Percentiles rank a stretch among this genome's conserved stretches.
Conservation (phyloP, 2,797 vertebrate species). For the Characodon lateralis region DNA sequence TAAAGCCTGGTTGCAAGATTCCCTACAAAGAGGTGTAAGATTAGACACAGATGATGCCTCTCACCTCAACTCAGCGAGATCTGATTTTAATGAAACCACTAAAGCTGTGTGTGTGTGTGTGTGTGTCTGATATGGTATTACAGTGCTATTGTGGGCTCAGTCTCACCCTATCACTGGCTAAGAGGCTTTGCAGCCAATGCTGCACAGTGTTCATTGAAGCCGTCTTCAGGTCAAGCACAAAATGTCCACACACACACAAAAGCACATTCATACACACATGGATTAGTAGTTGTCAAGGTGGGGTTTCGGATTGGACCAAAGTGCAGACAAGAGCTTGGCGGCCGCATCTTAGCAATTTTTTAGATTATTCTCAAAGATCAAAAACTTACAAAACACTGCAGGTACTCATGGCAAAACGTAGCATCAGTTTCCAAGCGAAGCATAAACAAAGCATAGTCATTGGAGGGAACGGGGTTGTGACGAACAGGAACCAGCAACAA, state of each 20-base stretch:
- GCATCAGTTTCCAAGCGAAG: no score
- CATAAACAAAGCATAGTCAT: no score
- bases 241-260: conserved; percentile 48
- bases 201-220: conserved; percentile 66
- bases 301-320: no score
- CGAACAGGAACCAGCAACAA: no score
- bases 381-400: no score
- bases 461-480: no score
- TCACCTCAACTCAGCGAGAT: conserved; percentile 64
- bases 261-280: conserved; percentile 26
- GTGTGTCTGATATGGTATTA: conserved; percentile 76
- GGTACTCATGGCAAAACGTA: no score
- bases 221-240: conserved; percentile 69
- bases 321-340: no score
- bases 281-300: conserved; percentile 43
- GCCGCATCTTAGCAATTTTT: no score
- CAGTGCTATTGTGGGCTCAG: conserved; percentile 74
- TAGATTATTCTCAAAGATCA: no score
- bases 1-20: conserved; percentile 33
- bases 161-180: conserved; percentile 73
- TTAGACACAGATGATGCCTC: conserved; percentile 57
- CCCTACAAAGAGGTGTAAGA: conserved; percentile 62
- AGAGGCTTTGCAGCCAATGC: conserved; percentile 73
- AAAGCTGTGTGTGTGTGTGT: conserved; percentile 61
- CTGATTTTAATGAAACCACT: conserved; percentile 77